Evolutionary conservation across 2,888 invertebrate genomes (phyloP).

Genomic region (Apantesis nais): DNA sequence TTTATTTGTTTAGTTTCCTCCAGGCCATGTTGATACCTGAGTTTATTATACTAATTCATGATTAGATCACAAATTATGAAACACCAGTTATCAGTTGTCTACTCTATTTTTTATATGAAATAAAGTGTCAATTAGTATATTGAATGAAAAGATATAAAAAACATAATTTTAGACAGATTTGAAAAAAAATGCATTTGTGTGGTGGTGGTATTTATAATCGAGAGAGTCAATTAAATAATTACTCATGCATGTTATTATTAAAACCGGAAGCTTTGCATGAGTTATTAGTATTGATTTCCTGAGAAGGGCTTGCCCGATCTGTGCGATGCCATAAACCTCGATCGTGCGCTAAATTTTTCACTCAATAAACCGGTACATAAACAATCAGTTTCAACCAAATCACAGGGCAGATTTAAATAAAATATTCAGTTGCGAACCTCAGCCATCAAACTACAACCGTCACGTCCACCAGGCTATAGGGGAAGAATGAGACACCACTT

Average conservation of each 20-base stretch:
- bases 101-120: not conserved
- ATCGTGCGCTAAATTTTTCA: not conserved
- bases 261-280: too few species aligned
- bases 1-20: not conserved
- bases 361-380: conserved; percentile 5
- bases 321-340: not conserved
- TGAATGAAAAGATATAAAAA: too few species aligned
- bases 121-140: too few species aligned
- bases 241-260: not conserved
- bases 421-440: conserved; percentile 43
- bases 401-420: conserved; percentile 43
- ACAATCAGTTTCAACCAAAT: conserved; percentile 32
- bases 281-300: not conserved
- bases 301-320: not conserved
- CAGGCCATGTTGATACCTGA: not conserved
- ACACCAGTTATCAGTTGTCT: not conserved
- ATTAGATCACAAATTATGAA: not conserved
- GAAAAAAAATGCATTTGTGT: too few species aligned
- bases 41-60: not conserved
- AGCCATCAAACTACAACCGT: conserved; percentile 54
- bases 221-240: not conserved
- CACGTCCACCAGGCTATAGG: conserved; percentile 61
- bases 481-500: conserved; percentile 60
- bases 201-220: too few species aligned
- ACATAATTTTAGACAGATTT: too few species aligned